Evolutionary conservation across 2,888 invertebrate genomes (phyloP).

Genomic region (Stenchaetothrips biformis): DNA sequence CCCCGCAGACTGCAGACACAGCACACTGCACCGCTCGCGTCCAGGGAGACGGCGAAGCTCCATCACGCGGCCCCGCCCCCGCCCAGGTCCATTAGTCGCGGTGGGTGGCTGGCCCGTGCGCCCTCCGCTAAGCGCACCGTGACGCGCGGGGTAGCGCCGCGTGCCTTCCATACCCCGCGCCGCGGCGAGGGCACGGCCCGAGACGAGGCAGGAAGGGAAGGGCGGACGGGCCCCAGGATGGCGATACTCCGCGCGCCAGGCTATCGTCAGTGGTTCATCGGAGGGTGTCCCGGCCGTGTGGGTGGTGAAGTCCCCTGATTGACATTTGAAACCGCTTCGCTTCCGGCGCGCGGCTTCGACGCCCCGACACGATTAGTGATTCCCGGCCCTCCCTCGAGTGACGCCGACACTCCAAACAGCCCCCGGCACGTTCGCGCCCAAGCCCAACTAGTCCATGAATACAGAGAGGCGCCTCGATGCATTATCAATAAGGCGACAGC

Average conservation of each 20-base stretch:
- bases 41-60: no score
- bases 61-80: no score
- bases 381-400: not conserved
- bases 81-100: no score
- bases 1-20: no score
- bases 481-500: not conserved
- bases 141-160: no score
- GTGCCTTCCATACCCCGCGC: no score
- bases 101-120: no score
- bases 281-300: not conserved
- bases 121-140: no score
- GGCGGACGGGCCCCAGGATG: not conserved
- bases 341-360: not conserved
- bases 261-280: not conserved
- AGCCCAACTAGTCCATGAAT: not conserved
- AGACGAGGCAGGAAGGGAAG: slow-evolving; percentile 24
- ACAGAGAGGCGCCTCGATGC: not conserved
- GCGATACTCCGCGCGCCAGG: not conserved
- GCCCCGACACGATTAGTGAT: not conserved
- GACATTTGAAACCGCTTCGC: not conserved
- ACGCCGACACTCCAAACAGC: no score
- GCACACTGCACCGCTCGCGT: no score
- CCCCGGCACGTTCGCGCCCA: not conserved
- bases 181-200: no score
- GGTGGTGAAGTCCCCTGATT: not conserved